Evolutionary conservation across 2,797 vertebrate genomes (phyloP), one percentile per base, ranked within the genome.

Genomic region (Sylvia borin): DNA sequence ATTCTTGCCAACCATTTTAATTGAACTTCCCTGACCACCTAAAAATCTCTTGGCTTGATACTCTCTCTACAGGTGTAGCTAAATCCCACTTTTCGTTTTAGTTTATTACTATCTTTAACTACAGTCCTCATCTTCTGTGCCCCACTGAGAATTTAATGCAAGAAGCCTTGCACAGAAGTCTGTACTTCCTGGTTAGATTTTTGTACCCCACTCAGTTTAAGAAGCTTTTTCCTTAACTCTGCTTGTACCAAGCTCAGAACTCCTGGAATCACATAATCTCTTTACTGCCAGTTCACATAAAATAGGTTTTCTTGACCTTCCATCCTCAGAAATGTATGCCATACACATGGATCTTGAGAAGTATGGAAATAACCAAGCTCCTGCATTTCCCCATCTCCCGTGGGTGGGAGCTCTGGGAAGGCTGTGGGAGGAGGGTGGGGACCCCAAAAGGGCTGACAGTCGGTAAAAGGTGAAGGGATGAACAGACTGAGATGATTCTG

Each of bases 391-490:
- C 66, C 93, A 85, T 19, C 60, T 16, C 31, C 66, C 2, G 76
- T 9, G 29, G 88, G 91, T 5, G 2, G 86, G 38, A 81, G 84
- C 89, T 61, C 66, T 40, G 81, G 71, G 45, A 53, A 53, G 29
- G 27, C 61, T 27, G 95, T 74, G 65, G 88, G 88, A 97, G 90
- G 91, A 97, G 87, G 88, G 93, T 82, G 91, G 88, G 90, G 29
- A 82, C 66, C 77, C 81, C 72, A 70, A 51, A 21, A 79, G 80
- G 61, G 53, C 73, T 13, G 8, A 18, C 34, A 86, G 61, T 61
- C 3, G 60, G 90, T 36, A 29, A 85, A 72, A 95, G 85, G 94
- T 80, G 84, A 94, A 74, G 75, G 38, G 1, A 24, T 16, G 32
- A 7, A 40, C 80, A 72, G 54, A 25, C 29, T 64, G 48, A 58